Percentiles rank a stretch among this genome's conserved stretches.
phyloP scores from a whole-genome alignment of 2,797 vertebrate species.

The Hybognathus amarus region DNA sequence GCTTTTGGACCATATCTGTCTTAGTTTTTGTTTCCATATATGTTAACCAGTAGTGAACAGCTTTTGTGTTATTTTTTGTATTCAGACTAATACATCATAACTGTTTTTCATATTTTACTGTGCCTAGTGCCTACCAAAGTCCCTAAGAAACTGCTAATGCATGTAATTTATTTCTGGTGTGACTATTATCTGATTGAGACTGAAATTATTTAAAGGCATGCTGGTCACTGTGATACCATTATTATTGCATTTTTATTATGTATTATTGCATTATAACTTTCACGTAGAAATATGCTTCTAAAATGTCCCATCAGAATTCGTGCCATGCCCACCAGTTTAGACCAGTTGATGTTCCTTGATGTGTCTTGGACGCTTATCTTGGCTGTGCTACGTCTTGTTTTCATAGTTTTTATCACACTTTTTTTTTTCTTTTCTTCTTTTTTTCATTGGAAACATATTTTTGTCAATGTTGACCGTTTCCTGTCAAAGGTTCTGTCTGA shows the following conservation, averaged over 20 bases:
- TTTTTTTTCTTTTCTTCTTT: too few species aligned
- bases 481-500: neutral
- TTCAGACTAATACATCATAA: neutral
- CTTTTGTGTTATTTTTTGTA: neutral
- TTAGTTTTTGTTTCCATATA: neutral
- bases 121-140: neutral
- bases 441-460: neutral
- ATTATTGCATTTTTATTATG: neutral
- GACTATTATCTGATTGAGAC: neutral
- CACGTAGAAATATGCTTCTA: neutral
- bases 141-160: neutral
- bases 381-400: neutral
- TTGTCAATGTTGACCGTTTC: neutral
- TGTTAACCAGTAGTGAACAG: neutral
- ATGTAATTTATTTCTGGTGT: neutral
- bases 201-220: neutral
- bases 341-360: too few species aligned
- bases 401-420: neutral
- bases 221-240: neutral
- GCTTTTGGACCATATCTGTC: neutral
- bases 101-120: neutral
- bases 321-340: neutral
- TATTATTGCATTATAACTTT: neutral
- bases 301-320: neutral
- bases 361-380: neutral